Conservation (phyloP, 2,888 invertebrate genomes). For the Synanthedon vespiformis region DNA sequence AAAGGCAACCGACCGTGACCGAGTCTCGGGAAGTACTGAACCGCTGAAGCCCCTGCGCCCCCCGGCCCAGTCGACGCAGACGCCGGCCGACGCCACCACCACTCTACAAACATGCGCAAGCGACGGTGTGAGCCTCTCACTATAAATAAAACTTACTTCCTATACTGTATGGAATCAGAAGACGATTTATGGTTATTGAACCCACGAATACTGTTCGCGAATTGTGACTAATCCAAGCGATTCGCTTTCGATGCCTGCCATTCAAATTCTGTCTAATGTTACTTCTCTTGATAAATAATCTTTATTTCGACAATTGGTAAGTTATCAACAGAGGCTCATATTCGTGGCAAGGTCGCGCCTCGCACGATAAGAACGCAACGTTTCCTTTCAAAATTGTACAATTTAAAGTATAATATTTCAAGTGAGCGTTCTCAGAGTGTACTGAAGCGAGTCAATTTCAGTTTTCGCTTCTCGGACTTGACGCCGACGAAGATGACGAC, state of each 20-base stretch:
- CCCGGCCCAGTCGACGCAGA: conserved; percentile 11
- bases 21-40: conserved; percentile 31
- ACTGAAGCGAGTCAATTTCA: conserved; percentile 1
- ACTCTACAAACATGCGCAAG: conserved; percentile 8
- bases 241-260: conserved; percentile 28
- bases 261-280: conserved; percentile 13
- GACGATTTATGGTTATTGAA: conserved; percentile 64
- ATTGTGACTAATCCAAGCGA: conserved; percentile 28
- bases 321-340: not conserved
- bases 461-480: conserved; percentile 1
- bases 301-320: not conserved
- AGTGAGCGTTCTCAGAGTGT: conserved; percentile 2
- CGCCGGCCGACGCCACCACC: conserved; percentile 6
- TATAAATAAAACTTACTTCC: conserved; percentile 65
- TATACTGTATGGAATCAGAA: conserved; percentile 51
- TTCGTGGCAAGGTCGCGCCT: not conserved
- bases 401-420: not conserved
- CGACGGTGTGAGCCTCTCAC: conserved; percentile 28
- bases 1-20: conserved; percentile 31
- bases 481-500: not conserved
- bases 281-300: too few species aligned
- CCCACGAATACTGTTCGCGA: conserved; percentile 50
- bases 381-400: not conserved
- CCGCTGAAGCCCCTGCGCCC: conserved; percentile 14
- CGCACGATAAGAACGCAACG: not conserved